Percentiles rank a stretch among this genome's conserved stretches.
phyloP scores from a whole-genome alignment of 2,113 vertebrate genomes.

The Psittacus erithacus region DNA sequence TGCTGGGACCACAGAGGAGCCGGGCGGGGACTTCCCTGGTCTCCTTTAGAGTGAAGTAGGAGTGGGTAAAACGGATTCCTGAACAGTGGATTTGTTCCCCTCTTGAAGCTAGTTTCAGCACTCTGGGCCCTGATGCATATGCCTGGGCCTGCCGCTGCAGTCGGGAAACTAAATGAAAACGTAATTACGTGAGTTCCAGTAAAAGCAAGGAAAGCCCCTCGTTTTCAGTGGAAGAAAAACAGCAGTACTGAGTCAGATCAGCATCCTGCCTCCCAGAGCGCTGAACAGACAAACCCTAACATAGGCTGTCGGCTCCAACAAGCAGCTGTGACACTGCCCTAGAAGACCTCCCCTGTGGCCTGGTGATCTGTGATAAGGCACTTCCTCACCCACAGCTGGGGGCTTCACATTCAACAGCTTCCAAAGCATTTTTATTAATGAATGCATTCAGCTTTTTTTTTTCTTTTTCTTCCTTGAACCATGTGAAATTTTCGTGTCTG shows the following conservation, averaged over 20 bases:
- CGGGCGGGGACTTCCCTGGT: background rate
- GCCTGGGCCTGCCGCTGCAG: conserved; percentile 11
- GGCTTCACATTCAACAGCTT: background rate
- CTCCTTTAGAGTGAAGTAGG: background rate
- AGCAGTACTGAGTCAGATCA: background rate
- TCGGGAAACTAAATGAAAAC: background rate
- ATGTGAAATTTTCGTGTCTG: background rate
- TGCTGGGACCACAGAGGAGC: background rate
- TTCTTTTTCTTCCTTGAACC: background rate
- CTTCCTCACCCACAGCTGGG: background rate
- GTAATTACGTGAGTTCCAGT: background rate
- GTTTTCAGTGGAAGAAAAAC: background rate
- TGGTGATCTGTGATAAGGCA: background rate
- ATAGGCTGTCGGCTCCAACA: background rate
- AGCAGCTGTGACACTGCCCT: rapidly evolving
- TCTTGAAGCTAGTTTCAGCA: background rate
- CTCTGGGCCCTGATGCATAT: background rate
- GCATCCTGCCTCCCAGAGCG: background rate
- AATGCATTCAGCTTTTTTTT: background rate
- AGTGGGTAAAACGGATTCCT: background rate
- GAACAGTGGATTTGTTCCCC: background rate
- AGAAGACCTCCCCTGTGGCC: background rate
- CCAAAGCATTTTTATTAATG: background rate
- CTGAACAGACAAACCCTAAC: background rate
- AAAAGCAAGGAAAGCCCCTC: background rate